Conservation (phyloP, 2,113 vertebrate species). For the Ceuthmochares aereus region DNA sequence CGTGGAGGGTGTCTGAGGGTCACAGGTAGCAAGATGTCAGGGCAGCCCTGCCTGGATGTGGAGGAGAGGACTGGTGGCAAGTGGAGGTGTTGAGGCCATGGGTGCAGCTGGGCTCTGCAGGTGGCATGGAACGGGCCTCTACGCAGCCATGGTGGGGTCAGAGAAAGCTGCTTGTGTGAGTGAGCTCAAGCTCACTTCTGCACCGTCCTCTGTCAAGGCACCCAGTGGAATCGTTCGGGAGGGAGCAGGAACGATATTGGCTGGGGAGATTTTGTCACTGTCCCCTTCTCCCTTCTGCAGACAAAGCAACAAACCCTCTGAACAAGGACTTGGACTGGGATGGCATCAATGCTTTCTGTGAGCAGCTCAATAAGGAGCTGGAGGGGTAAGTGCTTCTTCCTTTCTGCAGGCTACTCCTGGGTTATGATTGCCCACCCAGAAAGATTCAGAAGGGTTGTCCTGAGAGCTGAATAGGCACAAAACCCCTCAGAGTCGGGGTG, state of each 20-base stretch:
- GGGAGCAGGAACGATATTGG: fast-evolving
- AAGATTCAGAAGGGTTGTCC: neutral
- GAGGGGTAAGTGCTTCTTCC: conserved; percentile 85
- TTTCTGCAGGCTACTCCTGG: neutral
- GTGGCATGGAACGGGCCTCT: no score
- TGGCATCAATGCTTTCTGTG: conserved; percentile 89
- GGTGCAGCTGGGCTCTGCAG: no score
- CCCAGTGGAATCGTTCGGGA: neutral
- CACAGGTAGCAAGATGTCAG: no score
- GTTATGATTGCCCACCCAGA: neutral
- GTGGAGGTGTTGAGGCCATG: no score
- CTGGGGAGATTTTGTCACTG: neutral
- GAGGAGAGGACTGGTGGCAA: no score
- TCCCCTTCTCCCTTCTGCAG: conserved; percentile 57
- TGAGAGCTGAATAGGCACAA: neutral
- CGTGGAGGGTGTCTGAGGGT: no score
- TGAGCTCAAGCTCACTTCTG: fast-evolving
- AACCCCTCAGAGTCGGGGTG: neutral
- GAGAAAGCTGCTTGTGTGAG: neutral
- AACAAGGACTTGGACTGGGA: conserved; percentile 94
- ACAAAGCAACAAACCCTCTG: conserved; percentile 93
- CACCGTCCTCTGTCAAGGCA: fast-evolving
- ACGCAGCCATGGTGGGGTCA: no score
- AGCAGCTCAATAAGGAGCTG: conserved; percentile 91
- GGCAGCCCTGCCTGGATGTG: no score